These are phyloP conservation scores for Chrysopilus asiliformis DNA, from an alignment of 2,888 invertebrate genomes.

Conservation along the genomic window DNA sequence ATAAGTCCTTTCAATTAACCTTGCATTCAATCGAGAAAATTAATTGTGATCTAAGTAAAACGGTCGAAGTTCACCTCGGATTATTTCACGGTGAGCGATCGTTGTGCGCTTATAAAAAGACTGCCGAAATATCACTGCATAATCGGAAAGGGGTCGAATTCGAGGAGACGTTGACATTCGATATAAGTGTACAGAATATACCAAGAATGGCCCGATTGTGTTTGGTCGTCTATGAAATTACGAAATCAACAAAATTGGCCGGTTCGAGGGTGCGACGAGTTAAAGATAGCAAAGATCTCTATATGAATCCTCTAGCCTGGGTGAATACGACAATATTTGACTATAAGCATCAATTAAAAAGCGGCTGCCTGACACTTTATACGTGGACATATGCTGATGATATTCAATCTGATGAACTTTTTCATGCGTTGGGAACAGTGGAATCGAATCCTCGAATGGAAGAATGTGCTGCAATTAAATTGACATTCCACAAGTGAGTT, in stretches of 20 bases:
- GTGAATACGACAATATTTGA: conserved; percentile 87
- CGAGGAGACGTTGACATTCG: conserved; percentile 65
- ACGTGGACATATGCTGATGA: conserved; percentile 88
- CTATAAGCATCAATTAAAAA: conserved; percentile 72
- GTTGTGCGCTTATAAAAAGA: conserved; percentile 64
- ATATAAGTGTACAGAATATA: conserved; percentile 65
- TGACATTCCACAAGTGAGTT: conserved; percentile 73
- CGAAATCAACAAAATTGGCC: conserved; percentile 47
- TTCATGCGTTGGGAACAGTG: conserved; percentile 84
- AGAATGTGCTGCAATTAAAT: conserved; percentile 64
- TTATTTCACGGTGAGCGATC: conserved; percentile 82
- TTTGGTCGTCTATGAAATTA: conserved; percentile 73
- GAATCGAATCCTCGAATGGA: conserved; percentile 76
- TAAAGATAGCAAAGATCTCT: conserved; percentile 46
- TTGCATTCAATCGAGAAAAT: conserved; percentile 58
- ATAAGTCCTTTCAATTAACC: conserved; percentile 52
- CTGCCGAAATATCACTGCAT: conserved; percentile 47
- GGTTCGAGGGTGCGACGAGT: conserved; percentile 53
- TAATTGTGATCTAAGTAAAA: conserved; percentile 63
- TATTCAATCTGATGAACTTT: conserved; percentile 62
- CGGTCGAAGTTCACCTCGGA: conserved; percentile 68
- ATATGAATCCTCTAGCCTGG: conserved; percentile 77
- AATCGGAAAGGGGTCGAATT: conserved; percentile 46
- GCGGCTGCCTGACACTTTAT: conserved; percentile 65
- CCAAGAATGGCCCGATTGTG: conserved; percentile 83